Evolutionary conservation across 2,113 vertebrate genomes (phyloP).

Genomic region (Sialia sialis): DNA sequence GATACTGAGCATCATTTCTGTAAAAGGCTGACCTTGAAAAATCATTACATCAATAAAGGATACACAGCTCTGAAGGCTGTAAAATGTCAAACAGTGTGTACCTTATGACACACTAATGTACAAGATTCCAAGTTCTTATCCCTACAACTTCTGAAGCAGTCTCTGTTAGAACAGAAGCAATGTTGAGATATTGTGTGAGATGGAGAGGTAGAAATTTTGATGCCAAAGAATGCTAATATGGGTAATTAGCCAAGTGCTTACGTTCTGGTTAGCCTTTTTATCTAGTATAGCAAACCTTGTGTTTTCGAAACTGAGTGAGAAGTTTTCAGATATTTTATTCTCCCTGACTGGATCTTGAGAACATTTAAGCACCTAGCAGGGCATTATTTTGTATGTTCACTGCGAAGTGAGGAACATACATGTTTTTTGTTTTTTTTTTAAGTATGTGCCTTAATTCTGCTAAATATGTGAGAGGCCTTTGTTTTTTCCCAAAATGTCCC

Average conservation of each 20-base stretch:
- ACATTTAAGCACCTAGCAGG: not conserved
- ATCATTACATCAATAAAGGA: not conserved
- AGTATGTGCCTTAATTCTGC: not conserved
- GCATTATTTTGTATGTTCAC: not conserved
- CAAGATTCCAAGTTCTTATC: not conserved
- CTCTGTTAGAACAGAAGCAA: not conserved
- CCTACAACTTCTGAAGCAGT: not conserved
- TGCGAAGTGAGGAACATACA: not conserved
- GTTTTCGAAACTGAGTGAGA: not conserved
- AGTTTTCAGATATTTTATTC: not conserved
- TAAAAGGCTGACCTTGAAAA: slow-evolving; percentile 18
- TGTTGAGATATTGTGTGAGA: not conserved
- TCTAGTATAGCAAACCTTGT: not conserved
- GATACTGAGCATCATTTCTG: not conserved
- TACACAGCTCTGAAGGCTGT: not conserved
- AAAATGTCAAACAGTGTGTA: not conserved
- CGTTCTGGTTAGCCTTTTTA: not conserved
- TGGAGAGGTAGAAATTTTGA: not conserved
- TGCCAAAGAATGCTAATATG: not conserved
- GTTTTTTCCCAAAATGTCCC: not conserved
- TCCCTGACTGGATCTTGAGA: not conserved
- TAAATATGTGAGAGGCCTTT: not conserved
- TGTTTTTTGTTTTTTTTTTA: too few species aligned
- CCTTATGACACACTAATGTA: not conserved
- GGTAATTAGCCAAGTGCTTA: not conserved